These are phyloP conservation scores for Melieria picta DNA, from an alignment of 2,888 invertebrate genomes.

Conservation along the genomic window DNA sequence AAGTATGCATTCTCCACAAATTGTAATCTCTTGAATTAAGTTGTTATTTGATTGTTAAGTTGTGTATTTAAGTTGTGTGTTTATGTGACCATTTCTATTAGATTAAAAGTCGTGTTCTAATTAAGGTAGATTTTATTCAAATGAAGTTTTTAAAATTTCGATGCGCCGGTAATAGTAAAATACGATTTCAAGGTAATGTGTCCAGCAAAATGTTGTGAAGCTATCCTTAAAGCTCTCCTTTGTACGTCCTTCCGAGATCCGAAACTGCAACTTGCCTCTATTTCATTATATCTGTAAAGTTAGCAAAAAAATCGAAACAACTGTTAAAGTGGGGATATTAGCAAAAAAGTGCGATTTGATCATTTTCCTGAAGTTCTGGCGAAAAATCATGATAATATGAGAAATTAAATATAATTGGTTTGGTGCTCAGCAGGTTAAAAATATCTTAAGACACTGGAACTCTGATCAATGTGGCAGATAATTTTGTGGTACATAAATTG, in stretches of 20 bases:
- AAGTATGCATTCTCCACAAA: constrained; percentile 7
- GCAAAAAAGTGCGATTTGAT: not conserved
- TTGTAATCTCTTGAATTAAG: not conserved
- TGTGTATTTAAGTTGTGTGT: constrained; percentile 8
- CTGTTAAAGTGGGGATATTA: not conserved
- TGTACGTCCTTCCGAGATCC: not conserved
- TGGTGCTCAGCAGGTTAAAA: too few relatives aligned
- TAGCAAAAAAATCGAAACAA: not conserved
- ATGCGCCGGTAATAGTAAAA: constrained; percentile 35
- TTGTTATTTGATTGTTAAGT: not conserved
- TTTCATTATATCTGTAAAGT: constrained; percentile 22
- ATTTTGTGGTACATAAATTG: too few relatives aligned
- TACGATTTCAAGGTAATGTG: constrained; percentile 8
- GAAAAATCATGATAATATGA: not conserved
- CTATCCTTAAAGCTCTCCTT: not conserved
- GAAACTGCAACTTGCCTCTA: constrained; percentile 20
- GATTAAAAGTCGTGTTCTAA: constrained; percentile 20
- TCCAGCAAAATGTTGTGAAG: constrained; percentile 9
- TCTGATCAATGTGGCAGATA: too few relatives aligned
- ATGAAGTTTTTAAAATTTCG: constrained; percentile 26
- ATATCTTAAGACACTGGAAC: too few relatives aligned
- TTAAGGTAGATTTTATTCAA: constrained; percentile 13
- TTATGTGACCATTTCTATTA: constrained; percentile 9
- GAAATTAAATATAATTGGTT: not conserved
- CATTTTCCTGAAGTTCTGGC: constrained; percentile 16